phyloP scores from a whole-genome alignment of 2,888 invertebrate genomes.

The Melipona beecheii region DNA sequence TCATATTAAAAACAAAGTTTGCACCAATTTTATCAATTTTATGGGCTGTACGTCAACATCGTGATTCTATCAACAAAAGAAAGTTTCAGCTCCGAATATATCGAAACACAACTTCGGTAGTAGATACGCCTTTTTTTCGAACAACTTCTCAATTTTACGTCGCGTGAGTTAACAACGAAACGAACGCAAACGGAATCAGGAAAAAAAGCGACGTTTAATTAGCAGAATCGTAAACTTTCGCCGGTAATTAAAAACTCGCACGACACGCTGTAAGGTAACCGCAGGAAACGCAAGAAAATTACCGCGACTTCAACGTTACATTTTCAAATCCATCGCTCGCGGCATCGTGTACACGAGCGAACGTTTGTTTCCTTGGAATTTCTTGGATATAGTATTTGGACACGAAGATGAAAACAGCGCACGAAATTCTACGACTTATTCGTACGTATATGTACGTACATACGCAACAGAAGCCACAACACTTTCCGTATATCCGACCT shows the following conservation, averaged over 20 bases:
- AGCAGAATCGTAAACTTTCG: neutral
- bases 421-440: slow-evolving; percentile 55
- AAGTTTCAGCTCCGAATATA: too few relatives aligned
- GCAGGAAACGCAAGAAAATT: neutral
- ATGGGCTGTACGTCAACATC: too few relatives aligned
- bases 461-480: slow-evolving; percentile 1
- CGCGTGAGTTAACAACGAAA: neutral
- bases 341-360: slow-evolving; percentile 24
- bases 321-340: slow-evolving; percentile 3
- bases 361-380: slow-evolving; percentile 35
- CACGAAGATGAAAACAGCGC: slow-evolving; percentile 68
- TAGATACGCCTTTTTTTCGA: too few relatives aligned
- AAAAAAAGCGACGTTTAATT: slow-evolving; percentile 20
- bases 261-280: neutral
- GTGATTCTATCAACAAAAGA: too few relatives aligned
- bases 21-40: too few relatives aligned
- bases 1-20: too few relatives aligned
- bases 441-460: neutral
- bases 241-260: slow-evolving; percentile 18
- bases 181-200: neutral
- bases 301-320: neutral
- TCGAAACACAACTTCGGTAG: too few relatives aligned
- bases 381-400: slow-evolving; percentile 71
- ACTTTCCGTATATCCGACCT: slow-evolving; percentile 28
- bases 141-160: slow-evolving; percentile 8